Percentiles rank a stretch among this genome's conserved stretches.
Conservation (phyloP, 2,888 invertebrate species). For the Eilema sororculum region DNA sequence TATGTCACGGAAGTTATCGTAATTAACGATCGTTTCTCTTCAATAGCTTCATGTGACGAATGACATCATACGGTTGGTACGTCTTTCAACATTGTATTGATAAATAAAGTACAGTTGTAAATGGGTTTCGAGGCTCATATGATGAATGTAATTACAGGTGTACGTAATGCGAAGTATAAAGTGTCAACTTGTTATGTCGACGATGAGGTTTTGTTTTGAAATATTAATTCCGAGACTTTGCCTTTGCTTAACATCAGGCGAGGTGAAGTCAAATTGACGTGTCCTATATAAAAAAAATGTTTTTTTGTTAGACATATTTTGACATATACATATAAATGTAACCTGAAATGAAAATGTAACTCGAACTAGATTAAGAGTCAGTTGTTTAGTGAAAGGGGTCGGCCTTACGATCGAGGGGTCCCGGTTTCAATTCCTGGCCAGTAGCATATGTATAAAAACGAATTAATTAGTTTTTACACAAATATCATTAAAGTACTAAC, state of each 20-base stretch:
- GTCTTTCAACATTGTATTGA: slow-evolving; percentile 21
- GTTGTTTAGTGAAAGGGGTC: background rate
- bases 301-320: background rate
- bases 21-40: background rate
- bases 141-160: slow-evolving; percentile 6
- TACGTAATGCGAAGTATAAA: background rate
- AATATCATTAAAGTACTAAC: no score
- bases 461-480: no score
- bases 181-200: background rate
- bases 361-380: no score
- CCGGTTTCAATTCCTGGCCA: no score
- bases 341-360: background rate
- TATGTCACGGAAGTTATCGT: slow-evolving; percentile 1
- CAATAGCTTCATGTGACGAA: background rate
- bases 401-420: no score
- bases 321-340: background rate
- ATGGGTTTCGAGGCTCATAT: slow-evolving; percentile 10
- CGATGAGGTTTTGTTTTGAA: background rate
- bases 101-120: slow-evolving; percentile 8
- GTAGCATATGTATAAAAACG: no score
- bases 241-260: no score
- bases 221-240: background rate
- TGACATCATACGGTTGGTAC: slow-evolving; percentile 6
- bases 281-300: no score
- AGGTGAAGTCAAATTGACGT: no score